phyloP scores from a whole-genome alignment of 2,113 vertebrate species.

The Sapajus apella region DNA sequence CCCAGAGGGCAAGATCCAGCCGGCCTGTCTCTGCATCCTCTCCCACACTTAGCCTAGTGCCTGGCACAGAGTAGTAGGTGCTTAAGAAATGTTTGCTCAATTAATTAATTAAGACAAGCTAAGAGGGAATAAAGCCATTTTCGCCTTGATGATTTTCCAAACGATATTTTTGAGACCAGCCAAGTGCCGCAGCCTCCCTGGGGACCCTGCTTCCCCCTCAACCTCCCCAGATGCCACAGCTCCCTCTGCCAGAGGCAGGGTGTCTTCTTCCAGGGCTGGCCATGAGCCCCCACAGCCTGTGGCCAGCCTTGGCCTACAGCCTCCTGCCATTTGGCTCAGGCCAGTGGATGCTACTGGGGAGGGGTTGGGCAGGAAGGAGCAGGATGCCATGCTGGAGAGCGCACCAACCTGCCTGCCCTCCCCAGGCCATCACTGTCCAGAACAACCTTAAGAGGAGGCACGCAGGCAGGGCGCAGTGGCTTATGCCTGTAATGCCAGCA shows the following conservation, averaged over 20 bases:
- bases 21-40: background rate
- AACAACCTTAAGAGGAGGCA: background rate
- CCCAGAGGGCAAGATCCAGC: background rate
- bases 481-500: too few species aligned
- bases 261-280: background rate
- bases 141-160: slow-evolving; percentile 15
- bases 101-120: slow-evolving; percentile 52
- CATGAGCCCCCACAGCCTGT: background rate
- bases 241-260: background rate
- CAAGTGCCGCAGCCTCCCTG: background rate
- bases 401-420: background rate
- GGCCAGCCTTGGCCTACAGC: background rate
- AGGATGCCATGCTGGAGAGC: background rate
- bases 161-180: slow-evolving; percentile 27
- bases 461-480: background rate
- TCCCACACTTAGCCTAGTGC: background rate
- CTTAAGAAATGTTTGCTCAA: slow-evolving; percentile 39
- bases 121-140: slow-evolving; percentile 37
- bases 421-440: background rate
- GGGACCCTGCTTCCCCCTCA: background rate
- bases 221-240: background rate
- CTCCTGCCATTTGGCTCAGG: background rate
- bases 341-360: background rate
- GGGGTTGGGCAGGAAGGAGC: background rate
- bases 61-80: slow-evolving; percentile 22